Conservation (phyloP, 2,888 invertebrate species). For the Apamea crenata region DNA sequence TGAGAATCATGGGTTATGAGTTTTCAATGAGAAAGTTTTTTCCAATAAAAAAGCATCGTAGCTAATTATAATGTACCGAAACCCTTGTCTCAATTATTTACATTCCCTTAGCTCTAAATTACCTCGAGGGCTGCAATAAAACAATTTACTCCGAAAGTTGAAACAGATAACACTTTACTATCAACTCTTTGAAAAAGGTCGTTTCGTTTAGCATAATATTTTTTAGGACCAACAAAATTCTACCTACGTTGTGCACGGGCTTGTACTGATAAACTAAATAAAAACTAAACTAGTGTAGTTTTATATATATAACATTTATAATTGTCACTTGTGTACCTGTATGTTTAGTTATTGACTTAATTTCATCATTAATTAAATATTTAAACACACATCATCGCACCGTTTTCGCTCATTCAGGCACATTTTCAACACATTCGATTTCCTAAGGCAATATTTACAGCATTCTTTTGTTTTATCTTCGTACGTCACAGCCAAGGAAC, state of each 20-base stretch:
- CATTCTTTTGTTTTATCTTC: constrained; percentile 11
- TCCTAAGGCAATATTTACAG: neutral
- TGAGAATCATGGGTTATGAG: neutral
- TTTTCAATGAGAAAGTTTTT: constrained; percentile 11
- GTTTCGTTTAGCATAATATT: constrained; percentile 65
- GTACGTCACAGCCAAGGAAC: neutral
- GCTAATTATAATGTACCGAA: constrained; percentile 56
- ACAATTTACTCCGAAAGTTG: constrained; percentile 69
- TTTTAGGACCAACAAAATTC: constrained; percentile 56
- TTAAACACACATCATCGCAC: constrained; percentile 44
- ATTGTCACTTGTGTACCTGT: constrained; percentile 47
- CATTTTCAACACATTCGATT: constrained; percentile 29
- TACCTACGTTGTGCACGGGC: constrained; percentile 35
- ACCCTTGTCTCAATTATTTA: constrained; percentile 60
- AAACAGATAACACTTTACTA: constrained; percentile 68
- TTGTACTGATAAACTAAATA: constrained; percentile 27
- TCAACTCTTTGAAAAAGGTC: constrained; percentile 57
- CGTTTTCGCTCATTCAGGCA: constrained; percentile 31
- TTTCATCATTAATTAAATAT: constrained; percentile 30
- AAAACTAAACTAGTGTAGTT: constrained; percentile 31
- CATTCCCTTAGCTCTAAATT: constrained; percentile 53
- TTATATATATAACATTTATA: constrained; percentile 11
- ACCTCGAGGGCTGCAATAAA: constrained; percentile 61
- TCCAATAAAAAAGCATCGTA: constrained; percentile 37
- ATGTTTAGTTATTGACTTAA: constrained; percentile 53